Conservation (phyloP, 1,140 invertebrate species). For the Physella acuta region DNA sequence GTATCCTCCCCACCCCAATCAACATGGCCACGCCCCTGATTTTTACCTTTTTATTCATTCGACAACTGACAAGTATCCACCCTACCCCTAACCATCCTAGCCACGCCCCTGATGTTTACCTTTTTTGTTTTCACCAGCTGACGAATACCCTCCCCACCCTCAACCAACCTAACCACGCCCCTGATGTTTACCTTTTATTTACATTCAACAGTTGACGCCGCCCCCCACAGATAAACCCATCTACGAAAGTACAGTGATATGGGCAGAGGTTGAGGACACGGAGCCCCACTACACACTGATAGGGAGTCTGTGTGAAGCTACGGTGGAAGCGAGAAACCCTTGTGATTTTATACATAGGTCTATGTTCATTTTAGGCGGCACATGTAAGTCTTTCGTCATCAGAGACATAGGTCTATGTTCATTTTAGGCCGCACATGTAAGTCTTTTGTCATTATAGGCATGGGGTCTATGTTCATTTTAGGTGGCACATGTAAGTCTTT, state of each 20-base stretch:
- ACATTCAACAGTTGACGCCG: slow-evolving; percentile 31
- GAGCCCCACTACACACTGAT: slow-evolving; percentile 31
- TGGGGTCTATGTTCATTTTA: slow-evolving; percentile 30
- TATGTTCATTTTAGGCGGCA: slow-evolving; percentile 30
- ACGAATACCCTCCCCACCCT: no score
- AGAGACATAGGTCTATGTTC: slow-evolving; percentile 30
- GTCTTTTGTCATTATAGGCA: slow-evolving; percentile 35
- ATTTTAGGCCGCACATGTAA: slow-evolving; percentile 32
- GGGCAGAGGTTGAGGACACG: slow-evolving; percentile 32
- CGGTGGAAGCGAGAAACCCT: slow-evolving; percentile 29
- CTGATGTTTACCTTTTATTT: no score
- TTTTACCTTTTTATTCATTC: no score
- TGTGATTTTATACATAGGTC: slow-evolving; percentile 35
- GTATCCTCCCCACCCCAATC: no score
- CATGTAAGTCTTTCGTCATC: slow-evolving; percentile 35
- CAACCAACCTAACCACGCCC: no score
- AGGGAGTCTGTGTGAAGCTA: slow-evolving; percentile 32
- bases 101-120: no score
- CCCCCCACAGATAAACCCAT: slow-evolving; percentile 33
- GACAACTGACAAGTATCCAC: no score
- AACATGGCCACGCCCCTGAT: no score
- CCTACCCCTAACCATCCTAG: no score
- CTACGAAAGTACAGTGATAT: slow-evolving; percentile 37
- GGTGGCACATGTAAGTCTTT: slow-evolving; percentile 32
- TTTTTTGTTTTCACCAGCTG: no score